Evolutionary conservation across 2,113 vertebrate species (phyloP).

Genomic region (Notothenia coriiceps): DNA sequence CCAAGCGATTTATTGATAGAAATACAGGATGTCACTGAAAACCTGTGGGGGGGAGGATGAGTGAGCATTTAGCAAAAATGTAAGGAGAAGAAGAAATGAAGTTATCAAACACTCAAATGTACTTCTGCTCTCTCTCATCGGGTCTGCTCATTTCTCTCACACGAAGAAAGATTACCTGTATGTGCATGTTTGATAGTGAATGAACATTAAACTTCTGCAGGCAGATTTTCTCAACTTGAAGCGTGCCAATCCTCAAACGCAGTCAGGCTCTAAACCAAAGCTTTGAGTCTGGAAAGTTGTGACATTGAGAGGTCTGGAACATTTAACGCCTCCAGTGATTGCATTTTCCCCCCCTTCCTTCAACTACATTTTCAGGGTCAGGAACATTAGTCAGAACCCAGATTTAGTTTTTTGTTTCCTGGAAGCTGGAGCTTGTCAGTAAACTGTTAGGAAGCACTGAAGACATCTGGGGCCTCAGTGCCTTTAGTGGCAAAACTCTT

Average conservation of each 20-base stretch:
- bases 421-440: conserved; percentile 11
- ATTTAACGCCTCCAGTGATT: conserved; percentile 61
- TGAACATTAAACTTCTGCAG: conserved; percentile 49
- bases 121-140: conserved; percentile 36
- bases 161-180: conserved; percentile 16
- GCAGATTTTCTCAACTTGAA: conserved; percentile 48
- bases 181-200: conserved; percentile 12
- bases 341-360: conserved; percentile 21
- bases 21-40: conserved; percentile 23
- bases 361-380: conserved; percentile 42
- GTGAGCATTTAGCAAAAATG: conserved; percentile 52
- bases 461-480: background rate
- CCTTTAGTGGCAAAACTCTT: background rate
- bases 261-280: conserved; percentile 47
- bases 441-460: background rate
- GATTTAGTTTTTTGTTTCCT: conserved; percentile 27
- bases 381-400: conserved; percentile 22
- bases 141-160: conserved; percentile 22
- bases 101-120: conserved; percentile 52
- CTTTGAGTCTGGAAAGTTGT: conserved; percentile 50
- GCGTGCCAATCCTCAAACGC: conserved; percentile 39
- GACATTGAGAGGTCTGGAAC: conserved; percentile 68
- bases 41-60: background rate
- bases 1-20: background rate
- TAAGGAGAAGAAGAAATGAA: conserved; percentile 27